A percentile compares a stretch with the other conserved stretches of the same genome.
Evolutionary conservation across 2,888 invertebrate species (phyloP).

Genomic region (Kuschelorhynchus macadamiae): DNA sequence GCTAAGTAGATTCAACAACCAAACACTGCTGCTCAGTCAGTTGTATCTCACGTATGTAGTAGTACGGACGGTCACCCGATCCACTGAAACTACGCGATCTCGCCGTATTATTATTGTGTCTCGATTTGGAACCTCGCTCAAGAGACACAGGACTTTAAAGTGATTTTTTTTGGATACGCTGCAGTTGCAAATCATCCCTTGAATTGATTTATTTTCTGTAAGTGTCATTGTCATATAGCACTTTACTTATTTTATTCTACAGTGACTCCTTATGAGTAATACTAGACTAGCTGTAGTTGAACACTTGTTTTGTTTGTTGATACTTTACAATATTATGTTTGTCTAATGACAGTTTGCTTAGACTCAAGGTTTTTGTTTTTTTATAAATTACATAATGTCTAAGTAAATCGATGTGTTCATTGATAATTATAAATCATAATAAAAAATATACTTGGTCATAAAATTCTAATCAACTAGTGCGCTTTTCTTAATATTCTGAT

Average conservation of each 20-base stretch:
- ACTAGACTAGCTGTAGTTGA: no score
- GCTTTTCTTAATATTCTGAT: constrained; percentile 4
- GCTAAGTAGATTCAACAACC: constrained; percentile 27
- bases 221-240: constrained; percentile 9
- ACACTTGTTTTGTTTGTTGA: constrained; percentile 16
- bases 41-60: not conserved
- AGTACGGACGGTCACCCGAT: constrained; percentile 15
- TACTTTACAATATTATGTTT: not conserved
- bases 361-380: not conserved
- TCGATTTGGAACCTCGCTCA: not conserved
- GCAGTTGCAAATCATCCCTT: not conserved
- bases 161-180: constrained; percentile 10
- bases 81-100: constrained; percentile 11
- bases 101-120: not conserved
- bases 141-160: constrained; percentile 16
- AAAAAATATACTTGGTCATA: not conserved
- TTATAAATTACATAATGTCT: not conserved
- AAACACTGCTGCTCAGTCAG: constrained; percentile 11
- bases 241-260: not conserved
- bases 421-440: no score
- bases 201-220: constrained; percentile 5
- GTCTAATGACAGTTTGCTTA: no score
- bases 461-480: not conserved
- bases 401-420: no score
- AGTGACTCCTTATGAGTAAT: constrained; percentile 11